Base-by-base conservation (phyloP, 1,140 invertebrate species). In the Leptinotarsa lineolata region DNA sequence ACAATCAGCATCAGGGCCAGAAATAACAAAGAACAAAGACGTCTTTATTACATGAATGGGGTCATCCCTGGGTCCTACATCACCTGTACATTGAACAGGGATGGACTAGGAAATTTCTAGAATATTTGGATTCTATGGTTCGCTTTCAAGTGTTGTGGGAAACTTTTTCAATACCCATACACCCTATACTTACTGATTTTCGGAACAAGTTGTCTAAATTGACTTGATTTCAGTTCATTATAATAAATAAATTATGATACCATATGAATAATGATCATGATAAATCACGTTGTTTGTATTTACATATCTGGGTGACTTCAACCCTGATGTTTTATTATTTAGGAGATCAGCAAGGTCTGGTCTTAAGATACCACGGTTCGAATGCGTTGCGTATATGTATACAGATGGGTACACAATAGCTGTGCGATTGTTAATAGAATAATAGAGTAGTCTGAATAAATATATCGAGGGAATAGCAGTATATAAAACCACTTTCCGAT, bases 321-420 rank as follows among this genome's bases (percentile, higher is more conserved):
- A 21, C 61, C 61, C 61, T 63, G 61, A 5, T 20, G 4, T 21
- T 63, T n/a, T 16, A 22, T 22, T 63, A 8, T 39, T 72, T 71
- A 13, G 70, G 65, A 54, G 69, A 63, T 74, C 71, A 72, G 30
- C 70, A 18, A 68, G 68, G 44, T 61, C 67, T 54, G 60, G 58
- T 67, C 67, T 64, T 72, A 70, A 69, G 70, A 72, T 75, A 72
- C 74, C 74, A 66, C 74, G 65, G 74, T 74, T 68, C 65, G 45
- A 30, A 71, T 59, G 69, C 63, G 15, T 73, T 70, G 59, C 71
- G 69, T 63, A 58, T 63, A n/a, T n/a, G n/a, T n/a, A 71, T 74
- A 77, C 77, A 80, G 79, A 80, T 80, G 79, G 79, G 77, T 78
- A 79, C 79, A 81, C 80, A 81, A 81, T 81, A 72, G 77, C 68